Evolutionary conservation across 2,113 vertebrate species (phyloP), one percentile per base, ranked within the genome.

Genomic region (Cheilinus undulatus): DNA sequence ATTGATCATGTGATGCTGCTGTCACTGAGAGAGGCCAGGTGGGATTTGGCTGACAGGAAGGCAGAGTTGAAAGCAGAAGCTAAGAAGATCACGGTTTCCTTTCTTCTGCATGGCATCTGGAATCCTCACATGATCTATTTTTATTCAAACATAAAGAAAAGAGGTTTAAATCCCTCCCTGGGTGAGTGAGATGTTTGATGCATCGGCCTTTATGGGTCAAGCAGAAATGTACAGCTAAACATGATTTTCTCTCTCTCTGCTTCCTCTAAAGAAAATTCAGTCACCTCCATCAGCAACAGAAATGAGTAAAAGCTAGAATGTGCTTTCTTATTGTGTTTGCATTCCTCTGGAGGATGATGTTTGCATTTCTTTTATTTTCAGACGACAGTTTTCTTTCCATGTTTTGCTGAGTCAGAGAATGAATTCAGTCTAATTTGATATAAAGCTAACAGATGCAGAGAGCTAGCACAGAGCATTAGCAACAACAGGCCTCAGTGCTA

Each of bases 381-480:
- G 57, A 83, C 82, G 81, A 23, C 15, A 53, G 30, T 71, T 80
- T 86, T 48, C 63, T 76, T 66, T 79, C 71, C 63, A 58, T 36
- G 52, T 61, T 51, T 85, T 74, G 48, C 69, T 80, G 61, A 67
- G 74, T 83, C 73, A 79, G 59, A 73, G 77, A 73, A 75, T 74
- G 49, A 2, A 84, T 80, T 79, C 81, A 88, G 89, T 88, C 69
- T 82, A 85, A 78, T 87, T 87, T 89, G 72, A 89, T 82, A 79
- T 84, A 57, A 82, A 70, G 71, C 61, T 62, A 75, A 74, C 54
- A 82, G 76, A 80, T 76, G 73, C 72, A 53, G 38, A 81, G 58
- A 77, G 82, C 80, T 84, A 32, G 57, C 38, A 64, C 17, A 1
- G 38, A 50, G 64, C 32, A 69, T 86, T 82, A 86, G 64, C 63